Conservation (phyloP, 37 sponge, comb jelly and placozoan genomes). For the Theonella swinhoei region DNA sequence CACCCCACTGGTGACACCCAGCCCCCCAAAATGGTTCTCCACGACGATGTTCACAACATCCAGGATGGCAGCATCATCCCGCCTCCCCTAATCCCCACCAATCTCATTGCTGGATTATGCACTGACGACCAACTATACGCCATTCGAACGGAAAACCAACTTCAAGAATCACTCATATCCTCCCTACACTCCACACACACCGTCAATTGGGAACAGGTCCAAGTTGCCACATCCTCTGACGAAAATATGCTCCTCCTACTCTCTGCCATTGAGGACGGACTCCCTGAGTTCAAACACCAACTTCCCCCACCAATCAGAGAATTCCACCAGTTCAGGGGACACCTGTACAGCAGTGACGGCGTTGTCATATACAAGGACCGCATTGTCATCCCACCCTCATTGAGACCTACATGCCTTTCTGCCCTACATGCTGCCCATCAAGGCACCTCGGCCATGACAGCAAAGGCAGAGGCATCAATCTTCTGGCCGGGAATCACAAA, state of each 20-base stretch:
- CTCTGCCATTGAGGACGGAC: constrained; percentile 42
- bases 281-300: constrained; percentile 23
- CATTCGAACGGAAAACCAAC: constrained; percentile 1
- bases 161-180: constrained; percentile 21
- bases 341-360: constrained; percentile 33
- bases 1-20: constrained; percentile 41
- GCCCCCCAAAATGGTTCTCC: constrained; percentile 45
- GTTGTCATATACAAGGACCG: constrained; percentile 25
- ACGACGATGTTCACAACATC: constrained; percentile 35
- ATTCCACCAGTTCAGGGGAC: constrained; percentile 24
- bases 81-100: constrained; percentile 28
- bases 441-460: constrained; percentile 37
- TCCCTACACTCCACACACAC: constrained; percentile 32
- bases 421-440: constrained; percentile 42
- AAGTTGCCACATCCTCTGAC: constrained; percentile 13
- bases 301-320: constrained; percentile 28
- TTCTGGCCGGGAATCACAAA: constrained; percentile 26
- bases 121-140: constrained; percentile 15
- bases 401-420: constrained; percentile 10
- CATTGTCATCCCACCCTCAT: constrained; percentile 42
- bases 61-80: neutral
- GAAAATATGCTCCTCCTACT: constrained; percentile 29
- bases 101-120: constrained; percentile 36
- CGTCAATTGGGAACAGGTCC: constrained; percentile 38
- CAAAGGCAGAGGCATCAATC: constrained; percentile 23